phyloP scores from a whole-genome alignment of 1,140 invertebrate genomes.

The Anoplolepis gracilipes region DNA sequence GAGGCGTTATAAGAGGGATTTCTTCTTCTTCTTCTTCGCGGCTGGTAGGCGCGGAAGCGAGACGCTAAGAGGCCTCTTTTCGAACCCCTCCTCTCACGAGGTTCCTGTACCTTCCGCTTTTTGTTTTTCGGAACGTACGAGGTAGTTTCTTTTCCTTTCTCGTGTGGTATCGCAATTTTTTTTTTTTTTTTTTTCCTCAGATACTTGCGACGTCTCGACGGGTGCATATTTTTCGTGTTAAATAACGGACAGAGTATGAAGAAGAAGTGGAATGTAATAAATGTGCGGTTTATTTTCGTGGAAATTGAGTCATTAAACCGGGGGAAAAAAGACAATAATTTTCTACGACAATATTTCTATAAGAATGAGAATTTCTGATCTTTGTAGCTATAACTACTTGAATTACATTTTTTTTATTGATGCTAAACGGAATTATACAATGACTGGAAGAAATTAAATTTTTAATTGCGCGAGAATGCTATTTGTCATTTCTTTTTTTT shows the following conservation, averaged over 20 bases:
- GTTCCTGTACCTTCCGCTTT: slow-evolving; percentile 25
- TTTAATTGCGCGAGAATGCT: not conserved
- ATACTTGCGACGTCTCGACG: not conserved
- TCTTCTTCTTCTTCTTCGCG: slow-evolving; percentile 80
- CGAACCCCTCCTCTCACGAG: slow-evolving; percentile 24
- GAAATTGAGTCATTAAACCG: not conserved
- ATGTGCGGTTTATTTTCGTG: not conserved
- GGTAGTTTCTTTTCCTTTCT: slow-evolving; percentile 13
- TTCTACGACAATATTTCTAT: not conserved
- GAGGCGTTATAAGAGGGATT: slow-evolving; percentile 73
- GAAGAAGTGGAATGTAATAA: not conserved
- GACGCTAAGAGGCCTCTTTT: slow-evolving; percentile 76
- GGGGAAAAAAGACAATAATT: not conserved
- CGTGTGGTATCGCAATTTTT: slow-evolving; percentile 6
- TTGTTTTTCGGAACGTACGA: slow-evolving; percentile 20
- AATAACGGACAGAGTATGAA: not conserved
- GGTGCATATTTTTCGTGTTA: not conserved
- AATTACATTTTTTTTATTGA: not conserved
- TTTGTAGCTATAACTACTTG: not conserved
- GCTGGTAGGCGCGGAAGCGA: slow-evolving; percentile 78
- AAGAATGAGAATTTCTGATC: not conserved
- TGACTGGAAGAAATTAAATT: not conserved
- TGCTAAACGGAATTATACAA: not conserved
- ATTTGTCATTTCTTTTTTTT: not conserved
- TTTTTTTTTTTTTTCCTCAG: no score